phyloP scores from a whole-genome alignment of 1,140 invertebrate genomes.

The Ephestia elutella region DNA sequence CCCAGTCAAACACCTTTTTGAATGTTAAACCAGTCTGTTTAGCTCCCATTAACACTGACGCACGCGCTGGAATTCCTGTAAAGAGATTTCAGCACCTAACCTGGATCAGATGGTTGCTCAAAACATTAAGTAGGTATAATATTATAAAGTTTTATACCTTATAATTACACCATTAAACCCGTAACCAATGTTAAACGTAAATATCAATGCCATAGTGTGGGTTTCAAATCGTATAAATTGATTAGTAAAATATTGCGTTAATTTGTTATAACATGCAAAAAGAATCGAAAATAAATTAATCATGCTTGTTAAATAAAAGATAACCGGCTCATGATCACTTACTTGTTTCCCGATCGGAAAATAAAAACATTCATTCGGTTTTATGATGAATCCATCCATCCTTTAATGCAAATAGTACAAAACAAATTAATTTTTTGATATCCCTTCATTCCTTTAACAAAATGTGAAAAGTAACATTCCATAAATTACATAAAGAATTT shows the following conservation, averaged over 20 bases:
- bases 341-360: conserved; percentile 21
- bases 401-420: not conserved
- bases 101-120: no score
- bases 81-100: no score
- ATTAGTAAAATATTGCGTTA: conserved; percentile 10
- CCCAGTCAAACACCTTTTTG: no score
- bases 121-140: no score
- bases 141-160: no score
- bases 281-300: conserved; percentile 25
- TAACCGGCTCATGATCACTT: conserved; percentile 67
- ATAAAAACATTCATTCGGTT: not conserved
- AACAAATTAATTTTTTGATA: not conserved
- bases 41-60: no score
- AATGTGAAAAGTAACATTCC: no score
- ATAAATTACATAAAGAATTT: no score
- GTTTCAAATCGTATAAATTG: conserved; percentile 7
- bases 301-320: conserved; percentile 39
- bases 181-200: conserved; percentile 1
- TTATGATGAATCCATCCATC: not conserved
- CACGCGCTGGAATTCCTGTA: no score
- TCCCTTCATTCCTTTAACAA: not conserved
- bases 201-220: not conserved
- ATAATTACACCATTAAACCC: not conserved
- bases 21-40: no score
- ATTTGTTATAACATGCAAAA: conserved; percentile 21